A percentile compares a stretch with the other conserved stretches of the same genome.
These are phyloP conservation scores for Knipowitschia caucasica DNA, from an alignment of 2,797 vertebrate species.

Conservation along the genomic window DNA sequence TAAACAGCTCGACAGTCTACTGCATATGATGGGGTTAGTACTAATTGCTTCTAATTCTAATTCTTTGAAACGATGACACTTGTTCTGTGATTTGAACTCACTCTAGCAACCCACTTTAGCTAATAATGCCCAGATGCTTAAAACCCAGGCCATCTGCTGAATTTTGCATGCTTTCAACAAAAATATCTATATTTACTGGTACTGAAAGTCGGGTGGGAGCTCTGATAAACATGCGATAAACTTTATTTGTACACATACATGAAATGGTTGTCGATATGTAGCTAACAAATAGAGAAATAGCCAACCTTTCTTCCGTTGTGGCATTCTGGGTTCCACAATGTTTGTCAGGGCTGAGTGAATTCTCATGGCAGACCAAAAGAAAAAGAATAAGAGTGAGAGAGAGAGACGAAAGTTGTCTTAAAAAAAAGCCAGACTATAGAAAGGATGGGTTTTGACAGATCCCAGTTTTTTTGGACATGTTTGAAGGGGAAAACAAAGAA, in stretches of 20 bases:
- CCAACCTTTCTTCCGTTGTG: conserved; percentile 40
- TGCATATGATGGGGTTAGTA: not conserved
- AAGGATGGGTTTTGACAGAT: conserved; percentile 63
- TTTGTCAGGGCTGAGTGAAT: conserved; percentile 62
- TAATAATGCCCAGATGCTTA: conserved; percentile 34
- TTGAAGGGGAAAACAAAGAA: conserved; percentile 57
- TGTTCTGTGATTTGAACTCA: not conserved
- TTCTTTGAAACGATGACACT: conserved; percentile 3
- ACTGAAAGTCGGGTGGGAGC: too few species aligned
- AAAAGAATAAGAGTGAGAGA: conserved; percentile 13
- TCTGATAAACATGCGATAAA: too few species aligned
- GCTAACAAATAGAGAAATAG: conserved; percentile 29
- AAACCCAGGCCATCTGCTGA: conserved; percentile 36
- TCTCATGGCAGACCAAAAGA: conserved; percentile 42
- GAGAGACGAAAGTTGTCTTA: conserved; percentile 38
- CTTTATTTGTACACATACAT: too few species aligned
- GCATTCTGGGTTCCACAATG: conserved; percentile 47
- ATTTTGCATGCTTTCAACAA: conserved; percentile 24
- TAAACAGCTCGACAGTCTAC: not conserved
- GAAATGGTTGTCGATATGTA: conserved; percentile 10
- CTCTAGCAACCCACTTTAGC: not conserved
- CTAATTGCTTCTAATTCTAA: conserved; percentile 1
- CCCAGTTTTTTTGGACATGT: conserved; percentile 54
- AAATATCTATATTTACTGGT: conserved; percentile 49
- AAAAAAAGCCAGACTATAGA: conserved; percentile 53